Base-by-base conservation (phyloP, 64 coral and sea anemone genomes). In the Platygyra sinensis region DNA sequence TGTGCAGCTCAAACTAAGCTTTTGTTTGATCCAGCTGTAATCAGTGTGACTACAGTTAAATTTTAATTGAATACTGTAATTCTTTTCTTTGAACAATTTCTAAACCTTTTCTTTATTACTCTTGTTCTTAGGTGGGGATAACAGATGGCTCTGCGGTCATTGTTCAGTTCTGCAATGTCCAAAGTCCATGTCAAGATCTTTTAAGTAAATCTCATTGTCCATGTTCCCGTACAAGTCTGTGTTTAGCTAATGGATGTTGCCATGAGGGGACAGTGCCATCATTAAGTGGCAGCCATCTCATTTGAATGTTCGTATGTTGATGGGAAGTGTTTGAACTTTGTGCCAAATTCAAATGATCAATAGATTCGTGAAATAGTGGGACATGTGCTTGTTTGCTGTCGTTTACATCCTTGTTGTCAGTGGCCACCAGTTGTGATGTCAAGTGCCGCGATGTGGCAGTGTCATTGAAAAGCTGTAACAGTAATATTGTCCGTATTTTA, bases 141-240 rank as follows among this genome's bases (percentile, higher is more conserved):
- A 85, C 9, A 71, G 33, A 71, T 30, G 81, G 33, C 81, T 51
- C 27, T 71, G 62, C 52, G 69, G 62, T 52, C 63, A 49, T 52
- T 69, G 81, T 22, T 64, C 81, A 71, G 81, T 69, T 69, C 62
- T 72, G 28, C 62, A 33, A 63, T 71, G 39, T 71, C 81, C 81
- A 42, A 50, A 85, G 81, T 72, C 65, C 81, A 85, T 64, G 81
- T 71, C 8, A 62, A 77, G 46, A 51, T 52, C 20, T 39, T 52
- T 77, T 51, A 46, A 33, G 3, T 46, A 46, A 46, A 46, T 46
- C 27, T 62, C 52, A 27, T 55, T 38, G 52, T 62, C 27, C 54
- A 31, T 60, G 81, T 85, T 85, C 81, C 81, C 63, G 13, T 50
- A 67, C 30, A 69, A 85, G 62, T 63, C 81, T 85, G 81, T 85